Base-by-base conservation (phyloP, 2,797 vertebrate species). In the Microchirus variegatus region DNA sequence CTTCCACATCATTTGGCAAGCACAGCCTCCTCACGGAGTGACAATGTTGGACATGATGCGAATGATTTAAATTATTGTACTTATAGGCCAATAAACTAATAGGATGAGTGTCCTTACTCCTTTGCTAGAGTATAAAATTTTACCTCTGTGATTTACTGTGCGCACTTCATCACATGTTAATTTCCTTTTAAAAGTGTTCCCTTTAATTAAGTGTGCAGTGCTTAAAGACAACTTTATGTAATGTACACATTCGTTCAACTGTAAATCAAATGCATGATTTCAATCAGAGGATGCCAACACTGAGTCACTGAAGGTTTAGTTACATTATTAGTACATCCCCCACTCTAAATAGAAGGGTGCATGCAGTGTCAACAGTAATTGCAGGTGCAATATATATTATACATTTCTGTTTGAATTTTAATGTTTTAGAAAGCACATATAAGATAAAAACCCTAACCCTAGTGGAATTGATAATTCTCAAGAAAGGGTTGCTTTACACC, bases 81-180 rank as follows among this genome's bases (percentile, higher is more conserved):
- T 69, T 53, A 73, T 60, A 73, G 65, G 51, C 61, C 56, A 67
- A 82, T 83, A 77, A 83, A 82, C 68, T 66, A 65, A 81, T 53
- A 59, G 56, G 50, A 77, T 70, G 58, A 77, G 67, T 63, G 67
- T 67, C 67, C 68, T 70, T 54, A 50, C 42, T 70, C 41, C 52
- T 76, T 76, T 77, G 13, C 22, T 47, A 5, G 5, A 22, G 18
- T 63, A n/a, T 61, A 67, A 77, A 69, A 40, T 19, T 80, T 75
- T 55, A 58, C 46, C 45, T 48, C 46, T 3, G 6, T 76, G 77
- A 85, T 85, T 84, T 83, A 83, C 53, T 63, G 36, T 70, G 63
- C 63, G 70, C 19, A 58, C 31, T 73, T 80, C 31, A 67, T 65
- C 57, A 75, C 43, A 44, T 62, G 47, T 53, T 70, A 60, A 81